Base-by-base conservation (phyloP, 2,888 invertebrate species). In the Amphipyra tragopoginis region DNA sequence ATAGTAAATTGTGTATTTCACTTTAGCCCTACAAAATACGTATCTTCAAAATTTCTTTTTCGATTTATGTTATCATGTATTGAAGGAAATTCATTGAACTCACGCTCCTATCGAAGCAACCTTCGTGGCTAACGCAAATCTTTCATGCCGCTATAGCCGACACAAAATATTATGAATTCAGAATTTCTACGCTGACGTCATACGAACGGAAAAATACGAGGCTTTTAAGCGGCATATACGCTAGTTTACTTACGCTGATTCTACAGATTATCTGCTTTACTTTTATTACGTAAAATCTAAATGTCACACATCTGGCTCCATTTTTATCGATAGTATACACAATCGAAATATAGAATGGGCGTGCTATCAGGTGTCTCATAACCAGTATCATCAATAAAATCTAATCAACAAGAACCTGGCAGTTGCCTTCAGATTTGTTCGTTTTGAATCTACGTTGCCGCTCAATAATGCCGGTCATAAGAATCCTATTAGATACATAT, bases 51-150 rank as follows among this genome's bases (percentile, higher is more conserved):
- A 21, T 21, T 21, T 21, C 2, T 21, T 21, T 21, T 42, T 8
- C 11, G 33, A 61, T 47, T 68, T 33, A 26, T 68, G 49, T 50
- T 42, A 47, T 47, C 10, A 34, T 34, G 9, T 29, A 29, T 29
- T 29, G 29, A 5, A 2, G 5, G 29, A 36, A 36, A 26, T 39
- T 21, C 42, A 11, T n/a, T 7, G 29, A 47, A 26, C 33, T 11
- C 38, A 38, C 64, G 45, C 9, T 50, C 36, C 10, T 51, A 11
- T 15, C 13, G 34, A 26, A 48, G 33, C 15, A 38, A 21, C 47
- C 26, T 56, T 53, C 55, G 49, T 72, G 69, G 11, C 10, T 34
- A 13, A 11, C 10, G 40, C 34, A 21, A 72, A 43, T 56, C 9
- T 21, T 45, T 59, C 51, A 65, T 43, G 8, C 38, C 52, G 55